These are phyloP conservation scores for Cephalopachus bancanus DNA, from an alignment of 2,797 vertebrate genomes.

Conservation along the genomic window DNA sequence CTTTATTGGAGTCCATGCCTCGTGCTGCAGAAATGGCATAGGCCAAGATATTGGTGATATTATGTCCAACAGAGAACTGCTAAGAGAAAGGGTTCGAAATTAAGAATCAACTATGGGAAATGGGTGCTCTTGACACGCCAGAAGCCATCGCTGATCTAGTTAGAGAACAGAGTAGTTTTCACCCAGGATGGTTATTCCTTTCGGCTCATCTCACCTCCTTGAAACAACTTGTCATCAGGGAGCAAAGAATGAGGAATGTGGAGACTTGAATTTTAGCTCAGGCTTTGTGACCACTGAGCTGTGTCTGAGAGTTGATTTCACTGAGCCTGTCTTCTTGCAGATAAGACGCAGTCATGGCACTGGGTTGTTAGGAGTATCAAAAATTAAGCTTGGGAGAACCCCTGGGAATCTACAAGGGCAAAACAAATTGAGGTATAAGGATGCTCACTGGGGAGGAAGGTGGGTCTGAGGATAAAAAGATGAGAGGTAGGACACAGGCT, in stretches of 20 bases:
- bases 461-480: background rate
- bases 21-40: too few species aligned
- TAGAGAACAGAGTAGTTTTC: background rate
- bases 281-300: background rate
- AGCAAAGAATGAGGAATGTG: background rate
- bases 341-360: background rate
- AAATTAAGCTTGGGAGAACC: background rate
- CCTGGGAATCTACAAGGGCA: background rate
- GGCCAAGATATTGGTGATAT: background rate
- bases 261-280: background rate
- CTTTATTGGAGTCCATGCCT: rapidly evolving
- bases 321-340: background rate
- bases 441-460: background rate
- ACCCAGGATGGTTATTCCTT: background rate
- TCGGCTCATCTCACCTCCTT: background rate
- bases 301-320: background rate
- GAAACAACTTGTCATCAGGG: background rate
- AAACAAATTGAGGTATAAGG: background rate
- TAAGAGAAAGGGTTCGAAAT: background rate
- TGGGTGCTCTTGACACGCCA: rapidly evolving
- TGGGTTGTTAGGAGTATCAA: background rate
- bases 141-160: too few species aligned
- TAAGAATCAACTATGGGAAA: background rate
- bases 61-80: too few species aligned
- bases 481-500: background rate